Evolutionary conservation across 1,140 invertebrate genomes (phyloP), one percentile per base, ranked within the genome.

Genomic region (Radopholus similis): DNA sequence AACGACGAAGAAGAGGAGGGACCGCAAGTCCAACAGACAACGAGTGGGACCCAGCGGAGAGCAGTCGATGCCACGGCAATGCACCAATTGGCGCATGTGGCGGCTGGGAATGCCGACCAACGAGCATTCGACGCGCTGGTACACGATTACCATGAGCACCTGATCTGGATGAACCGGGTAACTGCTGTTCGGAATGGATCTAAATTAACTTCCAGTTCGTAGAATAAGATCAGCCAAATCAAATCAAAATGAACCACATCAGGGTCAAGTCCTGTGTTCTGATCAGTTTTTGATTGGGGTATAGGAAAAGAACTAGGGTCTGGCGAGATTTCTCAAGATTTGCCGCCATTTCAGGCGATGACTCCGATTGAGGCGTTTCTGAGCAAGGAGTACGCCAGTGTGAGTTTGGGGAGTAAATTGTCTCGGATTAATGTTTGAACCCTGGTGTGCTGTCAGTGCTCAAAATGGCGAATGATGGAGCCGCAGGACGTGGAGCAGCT

Each of bases 401-500:
- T 51, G 47, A 23, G 47, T 18, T 53, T 51, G 34, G 4, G 1
- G 15, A 58, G 13, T 42, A n/a, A 34, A 34, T 40, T 13, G 18
- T 2, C 44, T 9, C 28, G 15, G 40, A 11, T 59, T 59, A 38
- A 59, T 44, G 15, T 18, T 18, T 21, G 23, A 58, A 0, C 6
- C 30, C 8, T 11, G 8, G 26, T 51, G 9, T 23, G 13, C 35
- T 53, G 38, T 42, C 35, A 66, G 64, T 44, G 53, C 38, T 8
- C 18, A 26, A 34, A 34, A 37, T 56, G 51, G 57, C 23, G 58
- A 51, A 30, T 28, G 30, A 53, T 66, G n/a, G 47, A 49, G 21
- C 66, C 66, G 34, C 49, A 23, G 9, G 66, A 64, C 60, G 60
- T 68, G 26, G 47, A 66, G 18, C 21, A 47, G 40, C 53, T 68